Base-by-base conservation (phyloP, 2,888 invertebrate species). In the Mimachlamys varia region DNA sequence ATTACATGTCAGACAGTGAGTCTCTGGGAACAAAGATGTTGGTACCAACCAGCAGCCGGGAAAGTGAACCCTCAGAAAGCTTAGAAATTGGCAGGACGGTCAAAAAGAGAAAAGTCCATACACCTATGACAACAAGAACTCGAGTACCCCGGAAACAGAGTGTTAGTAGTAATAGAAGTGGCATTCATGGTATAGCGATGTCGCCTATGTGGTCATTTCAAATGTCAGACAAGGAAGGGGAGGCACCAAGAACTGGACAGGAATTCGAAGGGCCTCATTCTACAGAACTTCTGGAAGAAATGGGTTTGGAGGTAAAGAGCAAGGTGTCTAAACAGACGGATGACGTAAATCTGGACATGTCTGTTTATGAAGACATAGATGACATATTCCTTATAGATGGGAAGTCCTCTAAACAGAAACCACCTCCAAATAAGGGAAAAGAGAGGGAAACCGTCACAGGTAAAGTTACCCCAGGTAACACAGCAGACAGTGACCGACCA, bases 21-120 rank as follows among this genome's bases (percentile, higher is more conserved):
- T 92, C 92, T 89, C 88, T 90, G 4, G 89, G 88, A 58, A 88
- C 88, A 88, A 55, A 89, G n/a, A 87, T 38, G n/a, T 38, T 49
- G 13, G 87, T 50, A n/a, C 62, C 87, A 88, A 89, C 58, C 33
- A 19, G 55, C 17, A 89, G 55, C n/a, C 88, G 89, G 37, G 50
- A 88, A 7, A 87, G 88, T 50, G 90, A 50, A 90, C 88, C 87
- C 17, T 90, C 91, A 49, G 76, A 62, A 4, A 92, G 91, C 89
- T 89, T 92, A 58, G 91, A 92, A 44, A 88, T 94, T 17, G 93
- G 93, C n/a, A 89, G 88, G 88, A 92, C 91, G 76, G 38, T 19
- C 55, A 87, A 33, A 87, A 90, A 91, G 89, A 55, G 44, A 5
- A 55, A 88, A 44, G 58, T 88, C 87, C 88, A 87, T 27, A 33